Evolutionary conservation across 2,888 invertebrate genomes (phyloP).

Genomic region (Ennomos erosarius): DNA sequence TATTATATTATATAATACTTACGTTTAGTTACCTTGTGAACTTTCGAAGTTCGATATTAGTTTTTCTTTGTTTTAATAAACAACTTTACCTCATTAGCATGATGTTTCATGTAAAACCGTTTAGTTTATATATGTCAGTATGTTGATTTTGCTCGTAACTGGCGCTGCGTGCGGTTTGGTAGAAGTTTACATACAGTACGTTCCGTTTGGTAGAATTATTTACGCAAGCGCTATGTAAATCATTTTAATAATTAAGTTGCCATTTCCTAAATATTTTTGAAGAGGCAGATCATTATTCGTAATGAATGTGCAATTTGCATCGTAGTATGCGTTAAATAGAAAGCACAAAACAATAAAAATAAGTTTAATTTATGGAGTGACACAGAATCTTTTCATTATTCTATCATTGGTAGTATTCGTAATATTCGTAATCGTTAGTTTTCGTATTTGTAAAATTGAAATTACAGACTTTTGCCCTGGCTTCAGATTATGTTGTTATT

Average conservation of each 20-base stretch:
- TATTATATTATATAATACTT: constrained; percentile 62
- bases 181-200: neutral
- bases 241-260: neutral
- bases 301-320: constrained; percentile 13
- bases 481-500: neutral
- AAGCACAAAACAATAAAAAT: constrained; percentile 49
- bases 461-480: too few species aligned
- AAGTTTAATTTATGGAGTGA: constrained; percentile 6
- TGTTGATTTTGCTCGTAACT: constrained; percentile 43
- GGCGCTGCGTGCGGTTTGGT: constrained; percentile 7
- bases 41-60: constrained; percentile 79
- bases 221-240: neutral
- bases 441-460: too few species aligned
- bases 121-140: constrained; percentile 51
- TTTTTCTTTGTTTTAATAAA: constrained; percentile 63
- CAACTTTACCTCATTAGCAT: constrained; percentile 80
- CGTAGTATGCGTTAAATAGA: constrained; percentile 39
- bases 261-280: constrained; percentile 5
- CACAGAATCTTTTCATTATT: neutral
- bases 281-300: constrained; percentile 31
- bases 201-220: neutral
- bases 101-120: constrained; percentile 70
- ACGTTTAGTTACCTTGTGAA: constrained; percentile 82
- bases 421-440: too few species aligned
- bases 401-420: neutral